These are phyloP conservation scores for Sussaba pulchella DNA, from an alignment of 2,888 invertebrate genomes.

Conservation along the genomic window DNA sequence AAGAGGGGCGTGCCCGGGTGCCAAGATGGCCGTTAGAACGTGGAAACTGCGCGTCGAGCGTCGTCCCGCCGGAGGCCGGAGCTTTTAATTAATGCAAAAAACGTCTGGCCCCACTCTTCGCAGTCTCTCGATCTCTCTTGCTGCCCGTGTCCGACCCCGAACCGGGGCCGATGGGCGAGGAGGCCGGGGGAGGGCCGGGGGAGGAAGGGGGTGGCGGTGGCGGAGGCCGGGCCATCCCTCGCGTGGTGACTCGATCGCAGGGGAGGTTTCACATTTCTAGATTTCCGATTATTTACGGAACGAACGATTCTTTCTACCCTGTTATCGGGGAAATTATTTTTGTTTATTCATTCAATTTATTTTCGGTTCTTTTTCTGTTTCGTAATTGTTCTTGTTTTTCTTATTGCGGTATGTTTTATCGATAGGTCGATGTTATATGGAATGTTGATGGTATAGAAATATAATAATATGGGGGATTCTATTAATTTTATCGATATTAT, in stretches of 20 bases:
- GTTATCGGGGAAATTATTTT: constrained; percentile 16
- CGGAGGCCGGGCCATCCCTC: constrained; percentile 12
- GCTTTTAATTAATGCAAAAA: constrained; percentile 83
- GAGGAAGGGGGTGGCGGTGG: background rate
- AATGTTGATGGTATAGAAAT: no score
- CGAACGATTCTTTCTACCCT: constrained; percentile 15
- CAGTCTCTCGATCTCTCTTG: constrained; percentile 24
- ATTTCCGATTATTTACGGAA: constrained; percentile 19
- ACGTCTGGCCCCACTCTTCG: constrained; percentile 60
- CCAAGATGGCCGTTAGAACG: constrained; percentile 82
- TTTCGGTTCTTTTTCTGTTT: no score
- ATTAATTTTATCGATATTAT: no score
- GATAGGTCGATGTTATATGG: no score
- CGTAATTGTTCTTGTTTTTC: no score
- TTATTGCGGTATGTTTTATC: no score
- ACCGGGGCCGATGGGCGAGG: constrained; percentile 28
- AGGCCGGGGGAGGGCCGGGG: constrained; percentile 30
- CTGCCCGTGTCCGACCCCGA: constrained; percentile 32
- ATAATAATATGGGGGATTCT: no score
- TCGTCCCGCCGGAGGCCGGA: constrained; percentile 80
- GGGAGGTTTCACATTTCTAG: constrained; percentile 33
- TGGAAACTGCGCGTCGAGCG: constrained; percentile 55
- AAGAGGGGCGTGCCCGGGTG: constrained; percentile 82
- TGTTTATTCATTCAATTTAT: no score
- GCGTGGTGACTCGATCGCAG: background rate